Evolutionary conservation across 2,113 vertebrate species (phyloP).

Genomic region (Myrmecobius fasciatus): DNA sequence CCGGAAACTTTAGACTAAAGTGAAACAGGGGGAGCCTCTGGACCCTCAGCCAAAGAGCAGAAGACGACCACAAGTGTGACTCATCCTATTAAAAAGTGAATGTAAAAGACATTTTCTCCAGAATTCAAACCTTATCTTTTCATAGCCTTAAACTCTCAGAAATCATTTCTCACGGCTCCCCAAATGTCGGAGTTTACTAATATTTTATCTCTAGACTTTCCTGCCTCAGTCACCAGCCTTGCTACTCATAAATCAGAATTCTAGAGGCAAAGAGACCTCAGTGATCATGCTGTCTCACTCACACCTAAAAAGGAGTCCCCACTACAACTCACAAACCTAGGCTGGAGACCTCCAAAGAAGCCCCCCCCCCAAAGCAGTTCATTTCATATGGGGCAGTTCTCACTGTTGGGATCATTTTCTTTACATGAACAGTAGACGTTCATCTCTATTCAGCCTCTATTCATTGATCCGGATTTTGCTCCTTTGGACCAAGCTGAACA

Average conservation of each 20-base stretch:
- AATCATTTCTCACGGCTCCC: not conserved
- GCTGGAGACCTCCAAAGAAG: not conserved
- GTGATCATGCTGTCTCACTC: not conserved
- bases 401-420: not conserved
- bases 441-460: not conserved
- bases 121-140: not conserved
- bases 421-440: not conserved
- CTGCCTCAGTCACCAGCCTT: not conserved
- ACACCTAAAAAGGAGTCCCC: not conserved
- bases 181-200: not conserved
- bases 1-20: not conserved
- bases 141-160: not conserved
- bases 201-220: not conserved
- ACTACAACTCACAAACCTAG: not conserved
- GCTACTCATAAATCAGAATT: not conserved
- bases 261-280: not conserved
- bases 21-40: not conserved
- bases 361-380: not conserved
- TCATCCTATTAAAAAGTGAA: not conserved
- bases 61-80: not conserved
- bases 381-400: not conserved
- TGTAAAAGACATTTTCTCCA: not conserved
- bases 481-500: not conserved
- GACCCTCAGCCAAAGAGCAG: not conserved
- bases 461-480: not conserved